Evolutionary conservation across 2,797 vertebrate genomes (phyloP), one percentile per base, ranked within the genome.

Genomic region (Helostoma temminkii): DNA sequence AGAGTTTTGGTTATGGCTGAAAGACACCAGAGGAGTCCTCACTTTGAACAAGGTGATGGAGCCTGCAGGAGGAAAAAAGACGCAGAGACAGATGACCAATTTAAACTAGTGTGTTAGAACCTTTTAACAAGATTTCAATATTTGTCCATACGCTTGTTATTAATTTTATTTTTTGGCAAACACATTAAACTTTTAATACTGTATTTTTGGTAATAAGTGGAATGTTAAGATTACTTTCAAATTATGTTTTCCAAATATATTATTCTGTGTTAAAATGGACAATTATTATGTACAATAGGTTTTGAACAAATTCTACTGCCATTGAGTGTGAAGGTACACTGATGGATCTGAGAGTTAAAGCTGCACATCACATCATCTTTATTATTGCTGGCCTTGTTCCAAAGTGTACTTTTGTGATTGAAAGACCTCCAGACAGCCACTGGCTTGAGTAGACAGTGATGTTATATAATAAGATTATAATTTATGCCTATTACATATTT

Each of bases 1-100:
- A 79, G 84, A 89, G 90, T 93, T 95, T 94, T 94, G 93, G 93
- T 94, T 94, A 89, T 93, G 93, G 92, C 93, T 94, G 92, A 88
- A 87, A 87, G 81, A 92, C 83, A 72, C 76, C 75, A 64, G 34
- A 71, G 79, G 81, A 82, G 80, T 84, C 81, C 62, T 95, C 92
- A 95, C 78, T 94, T 94, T 56, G 85, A 85, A 48, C 80, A 45
- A 2, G 93, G 85, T 9, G 83, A 45, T 16, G 92, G 86, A 76
- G 92, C 89, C 94, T 95, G 74, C 62, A 54, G 50, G 46, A 63
- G 34, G 55, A 41, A 56, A 32, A 61, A 7, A 66, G 48, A 58
- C 19, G 7, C 48, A 46, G 32, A 78, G 36, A 52, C 16, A 65
- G 8, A 26, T 22, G 36, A 56, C 28, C 11, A 21, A 41, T 25